Conservation (phyloP, 2,113 vertebrate genomes). For the Mastomys natalensis region DNA sequence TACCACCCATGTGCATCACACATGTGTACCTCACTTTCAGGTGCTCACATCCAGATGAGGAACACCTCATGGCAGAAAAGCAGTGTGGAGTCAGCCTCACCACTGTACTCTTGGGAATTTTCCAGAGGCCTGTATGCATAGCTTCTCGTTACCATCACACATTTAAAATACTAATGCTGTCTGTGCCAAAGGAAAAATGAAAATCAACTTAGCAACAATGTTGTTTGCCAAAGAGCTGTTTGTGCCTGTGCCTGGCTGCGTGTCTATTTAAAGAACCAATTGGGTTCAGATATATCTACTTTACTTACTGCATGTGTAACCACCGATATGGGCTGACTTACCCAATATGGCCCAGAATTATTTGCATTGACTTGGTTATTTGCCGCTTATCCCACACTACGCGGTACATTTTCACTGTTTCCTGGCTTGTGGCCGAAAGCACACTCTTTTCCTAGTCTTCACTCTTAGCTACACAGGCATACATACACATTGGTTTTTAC, state of each 20-base stretch:
- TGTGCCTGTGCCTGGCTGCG: constrained; percentile 1
- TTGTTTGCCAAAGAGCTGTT: constrained; percentile 47
- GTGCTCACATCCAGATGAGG: neutral
- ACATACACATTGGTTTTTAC: constrained; percentile 34
- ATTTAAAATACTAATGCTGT: constrained; percentile 49
- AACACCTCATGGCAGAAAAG: neutral
- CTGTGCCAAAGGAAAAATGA: constrained; percentile 24
- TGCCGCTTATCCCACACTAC: neutral
- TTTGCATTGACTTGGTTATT: constrained; percentile 33
- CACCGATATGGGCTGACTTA: constrained; percentile 31
- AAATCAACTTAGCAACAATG: constrained; percentile 51
- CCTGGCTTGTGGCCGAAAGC: neutral
- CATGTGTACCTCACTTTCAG: neutral
- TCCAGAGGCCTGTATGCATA: neutral
- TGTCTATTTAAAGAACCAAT: constrained; percentile 29
- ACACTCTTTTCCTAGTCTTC: constrained; percentile 57
- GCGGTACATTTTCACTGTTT: constrained; percentile 14
- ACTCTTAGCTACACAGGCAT: neutral
- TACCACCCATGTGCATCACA: neutral
- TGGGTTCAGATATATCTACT: constrained; percentile 15
- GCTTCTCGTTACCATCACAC: constrained; percentile 44
- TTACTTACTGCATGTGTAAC: constrained; percentile 24
- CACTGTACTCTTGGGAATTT: constrained; percentile 17
- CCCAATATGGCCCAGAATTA: constrained; percentile 13
- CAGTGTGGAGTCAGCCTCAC: neutral